phyloP scores from a whole-genome alignment of 2,888 invertebrate species.

The Plemyria rubiginata region DNA sequence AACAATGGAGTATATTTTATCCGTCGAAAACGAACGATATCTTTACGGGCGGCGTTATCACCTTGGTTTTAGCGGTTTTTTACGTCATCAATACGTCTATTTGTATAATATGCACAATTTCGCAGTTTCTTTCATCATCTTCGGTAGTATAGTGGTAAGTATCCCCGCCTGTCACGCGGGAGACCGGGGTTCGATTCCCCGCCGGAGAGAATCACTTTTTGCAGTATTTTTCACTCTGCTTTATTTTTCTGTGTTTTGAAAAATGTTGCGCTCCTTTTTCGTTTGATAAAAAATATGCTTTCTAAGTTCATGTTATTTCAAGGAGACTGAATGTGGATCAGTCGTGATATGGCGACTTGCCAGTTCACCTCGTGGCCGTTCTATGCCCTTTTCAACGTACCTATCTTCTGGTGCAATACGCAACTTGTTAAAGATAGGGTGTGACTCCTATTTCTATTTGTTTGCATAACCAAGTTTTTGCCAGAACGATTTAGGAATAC shows the following conservation, averaged over 20 bases:
- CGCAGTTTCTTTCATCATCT: conserved; percentile 42
- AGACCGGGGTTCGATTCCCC: conserved; percentile 86
- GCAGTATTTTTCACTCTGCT: not conserved
- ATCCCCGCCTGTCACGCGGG: conserved; percentile 86
- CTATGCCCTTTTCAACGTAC: conserved; percentile 30
- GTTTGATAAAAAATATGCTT: not conserved
- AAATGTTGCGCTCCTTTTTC: not conserved
- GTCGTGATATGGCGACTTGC: conserved; percentile 43
- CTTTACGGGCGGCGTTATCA: too few species aligned
- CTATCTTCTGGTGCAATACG: conserved; percentile 29
- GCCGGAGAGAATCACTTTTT: conserved; percentile 70
- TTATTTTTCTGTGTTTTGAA: not conserved
- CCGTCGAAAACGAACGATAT: too few species aligned
- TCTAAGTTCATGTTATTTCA: conserved; percentile 24
- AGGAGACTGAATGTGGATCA: conserved; percentile 35
- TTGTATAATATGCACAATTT: conserved; percentile 17
- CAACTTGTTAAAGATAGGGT: conserved; percentile 27
- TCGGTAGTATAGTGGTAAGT: conserved; percentile 86
- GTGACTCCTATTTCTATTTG: conserved; percentile 27
- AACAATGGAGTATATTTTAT: too few species aligned
- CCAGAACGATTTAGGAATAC: not conserved
- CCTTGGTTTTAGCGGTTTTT: too few species aligned
- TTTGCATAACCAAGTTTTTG: conserved; percentile 22
- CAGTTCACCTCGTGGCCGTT: conserved; percentile 29
- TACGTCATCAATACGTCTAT: not conserved